Evolutionary conservation across 2,888 invertebrate genomes (phyloP).

Genomic region (Nemoura dubitans): DNA sequence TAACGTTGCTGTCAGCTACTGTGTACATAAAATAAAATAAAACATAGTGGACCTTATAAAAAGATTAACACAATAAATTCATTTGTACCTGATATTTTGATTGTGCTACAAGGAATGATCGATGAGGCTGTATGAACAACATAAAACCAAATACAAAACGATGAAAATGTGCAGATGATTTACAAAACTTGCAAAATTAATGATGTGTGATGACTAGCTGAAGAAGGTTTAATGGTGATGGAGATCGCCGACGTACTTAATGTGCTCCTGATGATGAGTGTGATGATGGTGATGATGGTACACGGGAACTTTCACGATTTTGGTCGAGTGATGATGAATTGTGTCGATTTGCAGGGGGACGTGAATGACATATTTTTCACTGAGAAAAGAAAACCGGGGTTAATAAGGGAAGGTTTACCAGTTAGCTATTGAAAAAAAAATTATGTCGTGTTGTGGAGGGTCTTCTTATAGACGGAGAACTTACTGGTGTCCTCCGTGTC

Average conservation of each 20-base stretch:
- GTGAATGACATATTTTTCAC: constrained; percentile 40
- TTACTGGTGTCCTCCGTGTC: constrained; percentile 27
- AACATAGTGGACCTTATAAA: background rate
- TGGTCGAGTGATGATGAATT: constrained; percentile 23
- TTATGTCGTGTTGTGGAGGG: no score
- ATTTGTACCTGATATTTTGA: background rate
- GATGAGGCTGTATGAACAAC: background rate
- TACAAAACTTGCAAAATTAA: background rate
- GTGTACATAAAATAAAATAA: background rate
- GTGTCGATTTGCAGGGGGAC: constrained; percentile 32
- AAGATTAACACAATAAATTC: background rate
- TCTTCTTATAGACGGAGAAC: background rate
- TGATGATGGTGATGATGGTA: constrained; percentile 43
- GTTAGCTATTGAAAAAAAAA: background rate
- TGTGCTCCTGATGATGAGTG: constrained; percentile 24
- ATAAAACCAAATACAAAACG: background rate
- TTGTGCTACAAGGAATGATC: background rate
- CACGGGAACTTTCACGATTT: constrained; percentile 20
- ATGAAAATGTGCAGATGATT: background rate
- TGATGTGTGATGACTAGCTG: background rate
- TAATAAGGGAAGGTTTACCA: background rate
- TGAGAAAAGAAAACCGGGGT: constrained; percentile 23
- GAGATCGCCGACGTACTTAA: background rate
- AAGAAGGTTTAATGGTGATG: background rate
- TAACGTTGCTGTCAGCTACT: background rate